A percentile compares a stretch with the other conserved stretches of the same genome.
These are phyloP conservation scores for Rhaphigaster nebulosa DNA, from an alignment of 2,888 invertebrate genomes.

Conservation along the genomic window DNA sequence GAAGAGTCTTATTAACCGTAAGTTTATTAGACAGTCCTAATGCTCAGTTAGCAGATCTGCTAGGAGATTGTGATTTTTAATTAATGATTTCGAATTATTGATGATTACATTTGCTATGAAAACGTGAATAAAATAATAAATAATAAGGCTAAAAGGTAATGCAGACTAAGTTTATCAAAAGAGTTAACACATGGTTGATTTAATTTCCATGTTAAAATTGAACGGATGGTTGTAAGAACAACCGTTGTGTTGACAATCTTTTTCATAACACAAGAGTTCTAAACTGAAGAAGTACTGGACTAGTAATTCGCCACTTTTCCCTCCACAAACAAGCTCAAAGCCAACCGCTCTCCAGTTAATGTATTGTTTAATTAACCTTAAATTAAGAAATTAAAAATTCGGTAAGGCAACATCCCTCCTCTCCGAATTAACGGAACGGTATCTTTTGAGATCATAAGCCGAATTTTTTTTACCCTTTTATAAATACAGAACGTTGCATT, in stretches of 20 bases:
- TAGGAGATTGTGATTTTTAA: neutral
- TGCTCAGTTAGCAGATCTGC: neutral
- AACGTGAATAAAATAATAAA: too few relatives aligned
- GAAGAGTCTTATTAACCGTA: neutral
- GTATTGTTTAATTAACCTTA: neutral
- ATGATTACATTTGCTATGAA: too few relatives aligned
- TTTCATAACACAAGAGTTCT: neutral
- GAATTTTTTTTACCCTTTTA: constrained; percentile 7
- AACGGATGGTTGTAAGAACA: too few relatives aligned
- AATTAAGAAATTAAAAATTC: constrained; percentile 30
- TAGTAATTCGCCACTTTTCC: neutral
- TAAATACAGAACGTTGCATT: constrained; percentile 2
- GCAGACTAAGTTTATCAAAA: too few relatives aligned
- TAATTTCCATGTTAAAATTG: too few relatives aligned
- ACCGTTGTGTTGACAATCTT: too few relatives aligned
- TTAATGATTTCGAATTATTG: neutral
- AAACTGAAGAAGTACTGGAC: neutral
- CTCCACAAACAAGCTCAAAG: neutral
- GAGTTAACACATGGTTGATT: too few relatives aligned
- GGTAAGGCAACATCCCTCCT: neutral
- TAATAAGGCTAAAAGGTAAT: too few relatives aligned
- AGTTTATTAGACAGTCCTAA: neutral
- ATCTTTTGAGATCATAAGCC: neutral
- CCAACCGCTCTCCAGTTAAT: neutral
- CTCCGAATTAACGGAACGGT: neutral